Conservation (phyloP, 2,888 invertebrate genomes). For the Lampropteryx suffumata region DNA sequence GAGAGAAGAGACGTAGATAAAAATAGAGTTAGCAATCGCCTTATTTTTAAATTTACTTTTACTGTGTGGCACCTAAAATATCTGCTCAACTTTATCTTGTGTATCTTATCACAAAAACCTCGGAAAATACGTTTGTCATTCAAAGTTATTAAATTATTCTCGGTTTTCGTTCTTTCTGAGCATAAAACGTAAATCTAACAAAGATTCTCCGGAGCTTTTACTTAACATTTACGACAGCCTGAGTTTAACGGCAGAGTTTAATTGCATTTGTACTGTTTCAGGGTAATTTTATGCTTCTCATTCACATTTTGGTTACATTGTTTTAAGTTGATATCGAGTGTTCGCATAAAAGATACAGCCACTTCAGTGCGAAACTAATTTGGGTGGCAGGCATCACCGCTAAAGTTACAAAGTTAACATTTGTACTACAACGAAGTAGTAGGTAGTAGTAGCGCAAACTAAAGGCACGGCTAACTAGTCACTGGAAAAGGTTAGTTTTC, state of each 20-base stretch:
- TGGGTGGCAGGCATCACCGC: constrained; percentile 42
- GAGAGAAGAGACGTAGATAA: no score
- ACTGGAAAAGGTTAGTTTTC: no score
- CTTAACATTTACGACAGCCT: constrained; percentile 64
- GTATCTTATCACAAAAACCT: constrained; percentile 31
- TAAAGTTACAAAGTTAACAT: constrained; percentile 55
- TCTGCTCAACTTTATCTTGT: constrained; percentile 25
- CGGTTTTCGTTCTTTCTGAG: constrained; percentile 49
- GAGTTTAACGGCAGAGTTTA: constrained; percentile 67
- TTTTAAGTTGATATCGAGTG: constrained; percentile 66
- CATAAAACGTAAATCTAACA: constrained; percentile 62
- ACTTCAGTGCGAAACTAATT: constrained; percentile 61
- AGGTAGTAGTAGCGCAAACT: background rate
- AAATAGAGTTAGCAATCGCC: no score
- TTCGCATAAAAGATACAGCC: constrained; percentile 63
- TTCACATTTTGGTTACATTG: constrained; percentile 70
- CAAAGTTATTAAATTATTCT: constrained; percentile 51
- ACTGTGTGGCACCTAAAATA: no score
- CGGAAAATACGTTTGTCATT: constrained; percentile 46
- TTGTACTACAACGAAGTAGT: no score
- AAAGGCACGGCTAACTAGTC: no score
- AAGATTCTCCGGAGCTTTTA: constrained; percentile 61
- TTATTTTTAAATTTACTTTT: no score
- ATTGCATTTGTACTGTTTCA: constrained; percentile 67
- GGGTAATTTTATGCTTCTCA: constrained; percentile 60